Conservation (phyloP, 2,113 vertebrate genomes). For the Macquaria ambigua region DNA sequence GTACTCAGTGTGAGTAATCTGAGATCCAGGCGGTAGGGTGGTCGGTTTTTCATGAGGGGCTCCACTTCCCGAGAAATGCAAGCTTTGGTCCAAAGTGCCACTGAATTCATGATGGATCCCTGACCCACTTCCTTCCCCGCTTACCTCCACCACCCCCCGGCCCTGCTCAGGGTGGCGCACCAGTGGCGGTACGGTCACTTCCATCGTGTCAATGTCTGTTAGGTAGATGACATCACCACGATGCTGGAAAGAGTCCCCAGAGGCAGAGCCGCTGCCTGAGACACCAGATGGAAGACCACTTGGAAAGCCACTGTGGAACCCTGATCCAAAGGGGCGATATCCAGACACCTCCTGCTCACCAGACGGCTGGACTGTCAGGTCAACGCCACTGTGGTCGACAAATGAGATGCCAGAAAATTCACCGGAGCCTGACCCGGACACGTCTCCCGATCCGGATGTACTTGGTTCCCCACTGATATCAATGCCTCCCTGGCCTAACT, state of each 20-base stretch:
- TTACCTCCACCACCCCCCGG: constrained; percentile 82
- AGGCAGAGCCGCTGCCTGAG: constrained; percentile 65
- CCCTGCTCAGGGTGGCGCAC: constrained; percentile 84
- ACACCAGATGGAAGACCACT: constrained; percentile 74
- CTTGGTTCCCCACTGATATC: constrained; percentile 82
- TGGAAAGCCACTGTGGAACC: constrained; percentile 75
- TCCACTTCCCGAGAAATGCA: constrained; percentile 57
- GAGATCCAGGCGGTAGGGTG: constrained; percentile 65
- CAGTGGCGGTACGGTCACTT: constrained; percentile 78
- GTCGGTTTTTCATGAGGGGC: constrained; percentile 52
- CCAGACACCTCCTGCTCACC: constrained; percentile 88
- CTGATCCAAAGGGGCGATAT: constrained; percentile 77
- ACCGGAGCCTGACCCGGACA: constrained; percentile 76
- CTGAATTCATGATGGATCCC: constrained; percentile 72
- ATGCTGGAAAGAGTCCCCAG: constrained; percentile 54
- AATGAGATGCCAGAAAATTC: constrained; percentile 84
- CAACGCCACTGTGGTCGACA: constrained; percentile 83
- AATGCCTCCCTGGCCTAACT: constrained; percentile 83
- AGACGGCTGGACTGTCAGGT: constrained; percentile 81
- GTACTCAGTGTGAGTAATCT: constrained; percentile 33
- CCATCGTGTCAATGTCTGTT: constrained; percentile 81
- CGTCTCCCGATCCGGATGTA: constrained; percentile 50
- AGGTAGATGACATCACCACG: constrained; percentile 79
- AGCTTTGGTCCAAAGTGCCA: constrained; percentile 47
- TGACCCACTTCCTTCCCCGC: constrained; percentile 76